A percentile compares a stretch with the other conserved stretches of the same genome.
Conservation (phyloP, 2,113 vertebrate species). For the Prietella phreatophila region DNA sequence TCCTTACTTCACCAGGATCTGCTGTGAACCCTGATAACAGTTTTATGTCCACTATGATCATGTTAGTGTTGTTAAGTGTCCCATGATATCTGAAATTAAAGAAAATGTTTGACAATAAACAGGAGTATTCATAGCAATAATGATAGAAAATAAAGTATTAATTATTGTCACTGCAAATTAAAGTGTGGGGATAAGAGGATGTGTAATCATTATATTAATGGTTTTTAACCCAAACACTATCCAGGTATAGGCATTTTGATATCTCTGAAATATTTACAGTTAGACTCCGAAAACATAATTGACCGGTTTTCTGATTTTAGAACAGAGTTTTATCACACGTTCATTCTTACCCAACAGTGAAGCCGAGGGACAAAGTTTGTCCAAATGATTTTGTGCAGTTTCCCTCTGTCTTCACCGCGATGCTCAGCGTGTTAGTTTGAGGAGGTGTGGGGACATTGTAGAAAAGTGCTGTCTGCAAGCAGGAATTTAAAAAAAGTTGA, state of each 20-base stretch:
- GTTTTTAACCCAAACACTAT: background rate
- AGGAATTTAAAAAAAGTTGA: background rate
- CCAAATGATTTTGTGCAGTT: slow-evolving; percentile 42
- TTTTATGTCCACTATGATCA: slow-evolving; percentile 66
- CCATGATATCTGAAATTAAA: slow-evolving; percentile 43
- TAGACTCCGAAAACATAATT: background rate
- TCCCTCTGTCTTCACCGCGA: slow-evolving; percentile 23
- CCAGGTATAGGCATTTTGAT: background rate
- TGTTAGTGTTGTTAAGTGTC: slow-evolving; percentile 53
- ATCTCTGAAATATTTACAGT: background rate
- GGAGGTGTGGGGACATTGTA: slow-evolving; percentile 66
- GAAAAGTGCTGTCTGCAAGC: slow-evolving; percentile 54
- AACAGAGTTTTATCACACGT: background rate
- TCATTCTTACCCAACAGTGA: background rate
- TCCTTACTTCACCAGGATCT: slow-evolving; percentile 44
- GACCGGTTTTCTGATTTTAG: background rate
- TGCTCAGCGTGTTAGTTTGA: slow-evolving; percentile 14
- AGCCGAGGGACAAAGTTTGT: slow-evolving; percentile 6
- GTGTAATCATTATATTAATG: background rate
- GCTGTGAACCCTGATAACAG: slow-evolving; percentile 65
- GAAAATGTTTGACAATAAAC: background rate
- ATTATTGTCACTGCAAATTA: background rate
- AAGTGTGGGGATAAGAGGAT: background rate
- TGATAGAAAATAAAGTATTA: background rate
- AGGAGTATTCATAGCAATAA: background rate